Evolutionary conservation across 2,888 invertebrate species (phyloP).

Genomic region (Lasioglossum calceatum): DNA sequence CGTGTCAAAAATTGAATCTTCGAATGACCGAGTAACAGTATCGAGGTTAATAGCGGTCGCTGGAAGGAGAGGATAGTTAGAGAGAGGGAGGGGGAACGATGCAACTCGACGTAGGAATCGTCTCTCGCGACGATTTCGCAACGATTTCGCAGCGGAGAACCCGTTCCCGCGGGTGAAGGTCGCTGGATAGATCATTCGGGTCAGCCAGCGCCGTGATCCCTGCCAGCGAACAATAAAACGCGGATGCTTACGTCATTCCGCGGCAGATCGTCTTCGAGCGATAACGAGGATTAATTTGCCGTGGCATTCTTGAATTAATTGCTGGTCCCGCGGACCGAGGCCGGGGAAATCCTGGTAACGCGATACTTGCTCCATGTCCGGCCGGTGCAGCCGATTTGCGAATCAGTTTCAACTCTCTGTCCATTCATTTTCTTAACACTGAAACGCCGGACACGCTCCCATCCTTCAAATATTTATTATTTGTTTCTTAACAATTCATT

Average conservation of each 20-base stretch:
- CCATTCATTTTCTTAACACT: neutral
- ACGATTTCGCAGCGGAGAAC: slow-evolving; percentile 16
- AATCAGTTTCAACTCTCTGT: neutral
- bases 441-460: too few relatives aligned
- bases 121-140: neutral
- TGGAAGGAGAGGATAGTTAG: neutral
- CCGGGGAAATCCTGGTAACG: slow-evolving; percentile 20
- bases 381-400: neutral
- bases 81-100: neutral
- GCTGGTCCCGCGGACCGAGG: neutral
- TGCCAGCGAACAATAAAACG: slow-evolving; percentile 49
- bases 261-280: slow-evolving; percentile 29
- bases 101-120: neutral
- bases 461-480: neutral
- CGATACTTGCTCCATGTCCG: neutral
- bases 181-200: slow-evolving; percentile 36
- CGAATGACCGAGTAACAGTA: neutral
- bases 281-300: slow-evolving; percentile 51
- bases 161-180: slow-evolving; percentile 58
- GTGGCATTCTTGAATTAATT: slow-evolving; percentile 43
- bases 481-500: neutral
- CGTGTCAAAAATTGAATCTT: neutral
- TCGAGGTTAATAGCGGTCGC: neutral
- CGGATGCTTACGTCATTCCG: slow-evolving; percentile 49
- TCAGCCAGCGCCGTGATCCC: slow-evolving; percentile 8